A percentile compares a stretch with the other conserved stretches of the same genome.
Evolutionary conservation across 2,113 vertebrate species (phyloP).

Genomic region (Ciconia maguari): DNA sequence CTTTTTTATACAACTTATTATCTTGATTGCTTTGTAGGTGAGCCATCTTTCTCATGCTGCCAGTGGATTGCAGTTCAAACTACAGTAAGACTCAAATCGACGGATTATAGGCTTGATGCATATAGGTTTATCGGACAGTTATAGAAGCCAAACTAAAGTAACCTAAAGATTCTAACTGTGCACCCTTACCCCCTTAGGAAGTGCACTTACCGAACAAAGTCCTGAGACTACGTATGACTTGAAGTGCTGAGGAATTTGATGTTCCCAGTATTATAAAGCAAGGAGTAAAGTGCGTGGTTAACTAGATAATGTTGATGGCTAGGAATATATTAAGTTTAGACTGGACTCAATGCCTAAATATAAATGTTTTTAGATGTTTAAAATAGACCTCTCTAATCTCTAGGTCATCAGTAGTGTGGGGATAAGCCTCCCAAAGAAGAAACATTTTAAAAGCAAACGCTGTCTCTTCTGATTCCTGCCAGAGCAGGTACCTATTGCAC

Average conservation of each 20-base stretch:
- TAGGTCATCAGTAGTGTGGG: not conserved
- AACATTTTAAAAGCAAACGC: not conserved
- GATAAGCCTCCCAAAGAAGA: not conserved
- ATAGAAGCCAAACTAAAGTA: not conserved
- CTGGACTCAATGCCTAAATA: not conserved
- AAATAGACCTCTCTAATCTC: not conserved
- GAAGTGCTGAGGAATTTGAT: not conserved
- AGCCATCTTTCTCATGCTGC: not conserved
- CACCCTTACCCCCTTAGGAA: not conserved
- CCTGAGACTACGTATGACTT: not conserved
- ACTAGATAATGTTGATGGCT: not conserved
- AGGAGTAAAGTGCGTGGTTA: not conserved
- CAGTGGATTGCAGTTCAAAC: not conserved
- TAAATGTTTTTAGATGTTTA: not conserved
- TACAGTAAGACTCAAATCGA: not conserved
- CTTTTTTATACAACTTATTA: constrained; percentile 1
- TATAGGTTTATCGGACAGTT: not conserved
- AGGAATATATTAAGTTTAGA: not conserved
- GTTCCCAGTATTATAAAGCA: rapidly evolving
- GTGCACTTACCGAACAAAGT: not conserved
- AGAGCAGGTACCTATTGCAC: not conserved
- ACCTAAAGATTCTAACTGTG: not conserved
- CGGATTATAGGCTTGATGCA: not conserved
- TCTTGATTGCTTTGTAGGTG: not conserved
- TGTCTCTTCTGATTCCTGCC: not conserved